Conservation (phyloP, 2,888 invertebrate species). For the Amphipyra tragopoginis region DNA sequence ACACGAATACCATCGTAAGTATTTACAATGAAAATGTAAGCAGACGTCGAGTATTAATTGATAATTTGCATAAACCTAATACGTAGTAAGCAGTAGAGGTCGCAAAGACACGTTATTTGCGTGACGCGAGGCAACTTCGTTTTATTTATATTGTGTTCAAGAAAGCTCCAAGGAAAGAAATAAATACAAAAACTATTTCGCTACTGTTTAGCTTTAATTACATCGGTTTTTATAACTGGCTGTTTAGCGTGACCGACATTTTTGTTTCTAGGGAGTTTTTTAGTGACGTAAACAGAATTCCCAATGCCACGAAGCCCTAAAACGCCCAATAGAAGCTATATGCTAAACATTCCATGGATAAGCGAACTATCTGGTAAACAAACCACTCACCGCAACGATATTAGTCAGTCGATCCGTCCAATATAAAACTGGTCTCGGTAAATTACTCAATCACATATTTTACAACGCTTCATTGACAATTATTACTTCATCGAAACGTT, state of each 20-base stretch:
- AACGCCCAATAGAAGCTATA: constrained; percentile 8
- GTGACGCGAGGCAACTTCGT: constrained; percentile 57
- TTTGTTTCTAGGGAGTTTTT: constrained; percentile 9
- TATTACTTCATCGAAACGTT: constrained; percentile 37
- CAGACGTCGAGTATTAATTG: constrained; percentile 55
- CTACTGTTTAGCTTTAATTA: constrained; percentile 26
- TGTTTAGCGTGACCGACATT: constrained; percentile 21
- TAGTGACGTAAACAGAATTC: constrained; percentile 3
- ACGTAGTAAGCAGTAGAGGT: constrained; percentile 57
- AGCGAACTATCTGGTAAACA: constrained; percentile 15
- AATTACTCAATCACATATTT: constrained; percentile 29
- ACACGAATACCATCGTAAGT: constrained; percentile 37
- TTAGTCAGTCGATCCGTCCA: constrained; percentile 10
- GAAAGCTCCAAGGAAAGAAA: constrained; percentile 64
- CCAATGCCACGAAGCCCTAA: constrained; percentile 7
- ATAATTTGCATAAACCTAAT: constrained; percentile 66
- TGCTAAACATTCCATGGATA: constrained; percentile 13
- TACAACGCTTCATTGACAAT: constrained; percentile 38
- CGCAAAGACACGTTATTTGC: constrained; percentile 50
- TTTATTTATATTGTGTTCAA: constrained; percentile 45
- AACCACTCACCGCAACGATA: constrained; percentile 15
- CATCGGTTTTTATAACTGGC: constrained; percentile 16
- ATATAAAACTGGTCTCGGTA: constrained; percentile 32
- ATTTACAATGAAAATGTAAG: constrained; percentile 44
- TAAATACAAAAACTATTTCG: constrained; percentile 25